Evolutionary conservation across 35 echinoderm and acorn worm species (phyloP), one percentile per base, ranked within the genome.

Genomic region (Ptychodera flava): DNA sequence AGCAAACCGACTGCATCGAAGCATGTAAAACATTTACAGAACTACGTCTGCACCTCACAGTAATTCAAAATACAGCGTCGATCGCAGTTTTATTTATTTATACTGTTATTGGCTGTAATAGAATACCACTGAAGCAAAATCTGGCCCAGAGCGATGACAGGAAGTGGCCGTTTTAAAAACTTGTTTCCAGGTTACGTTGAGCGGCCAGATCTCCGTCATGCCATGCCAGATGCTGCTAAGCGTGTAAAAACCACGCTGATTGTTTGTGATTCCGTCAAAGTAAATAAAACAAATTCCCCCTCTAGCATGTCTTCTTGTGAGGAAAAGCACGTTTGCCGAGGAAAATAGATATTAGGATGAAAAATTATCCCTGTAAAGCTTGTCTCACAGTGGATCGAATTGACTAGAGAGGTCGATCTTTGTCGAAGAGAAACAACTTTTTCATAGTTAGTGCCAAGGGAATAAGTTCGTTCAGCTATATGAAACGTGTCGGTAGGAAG

Each of bases 291-390:
- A 64, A 64, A 22, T 64, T 64, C 22, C 45, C 45, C 22, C 22
- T 64, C n/a, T 22, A 64, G 6, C 45, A 22, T 64, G 45, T 64
- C 6, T 64, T 64, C 6, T 64, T 12, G 45, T 6, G 22, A 64
- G 6, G 45, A 64, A 64, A 64, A 64, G 45, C 45, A 64, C 45
- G 45, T 64, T 64, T 64, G 45, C 6, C 6, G 22, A 64, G 22
- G 45, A 64, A 64, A 64, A 64, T 64, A 64, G 45, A 64, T 64
- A 64, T 64, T 64, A 64, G 45, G 45, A 64, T 64, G 45, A 64
- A 64, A 64, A 64, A 12, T 64, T 12, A 12, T 22, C 45, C 6
- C 45, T 12, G 6, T 12, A 22, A 64, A 22, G 45, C 22, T 64
- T 6, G 45, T 22, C 45, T 64, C 22, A 64, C 45, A 12, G 22